Base-by-base conservation (phyloP, 1,140 invertebrate genomes). In the Anastrepha obliqua region DNA sequence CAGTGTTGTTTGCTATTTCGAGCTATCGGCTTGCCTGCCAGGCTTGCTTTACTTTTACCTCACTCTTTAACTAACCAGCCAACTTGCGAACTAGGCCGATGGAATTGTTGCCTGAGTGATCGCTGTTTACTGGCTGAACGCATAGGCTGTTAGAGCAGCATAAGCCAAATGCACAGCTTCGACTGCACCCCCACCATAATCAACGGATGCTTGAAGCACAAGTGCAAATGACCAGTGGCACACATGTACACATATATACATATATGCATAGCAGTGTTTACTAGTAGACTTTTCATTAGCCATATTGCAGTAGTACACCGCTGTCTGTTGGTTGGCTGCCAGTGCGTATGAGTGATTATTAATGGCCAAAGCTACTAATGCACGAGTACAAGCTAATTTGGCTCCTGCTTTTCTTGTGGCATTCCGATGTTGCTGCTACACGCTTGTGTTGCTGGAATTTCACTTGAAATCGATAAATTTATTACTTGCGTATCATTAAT, bases 381-480 rank as follows among this genome's bases (percentile, higher is more conserved):
- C 44, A 74, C 67, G n/a, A 74, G 39, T 11, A 55, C 2, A 55
- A 6, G 51, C 15, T 74, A 74, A 74, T 74, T 74, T 39, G 39
- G 39, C 42, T 74, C 4, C 67, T n/a, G 39, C 42, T n/a, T 44
- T 29, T 47, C 3, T 55, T 7, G 3, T 74, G 3, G 15, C 67
- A 44, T 44, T 29, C 42, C 44, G 67, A 17, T 74, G 42, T 44
- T 47, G 17, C 44, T 74, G 42, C 11, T 6, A 6, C 4, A 13
- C 67, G 13, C 42, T 39, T 42, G 29, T 29, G 29, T 39, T 74
- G 42, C 67, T 42, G 42, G 67, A 44, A 74, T 74, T 74, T 74
- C 67, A 74, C 67, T 74, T 74, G 67, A 47, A 74, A 74, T 74
- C 42, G 44, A 74, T 74, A 74, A 74, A 44, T 74, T 74, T 74